Evolutionary conservation across 2,888 invertebrate species (phyloP).

Genomic region (Minunthozetes semirufus): DNA sequence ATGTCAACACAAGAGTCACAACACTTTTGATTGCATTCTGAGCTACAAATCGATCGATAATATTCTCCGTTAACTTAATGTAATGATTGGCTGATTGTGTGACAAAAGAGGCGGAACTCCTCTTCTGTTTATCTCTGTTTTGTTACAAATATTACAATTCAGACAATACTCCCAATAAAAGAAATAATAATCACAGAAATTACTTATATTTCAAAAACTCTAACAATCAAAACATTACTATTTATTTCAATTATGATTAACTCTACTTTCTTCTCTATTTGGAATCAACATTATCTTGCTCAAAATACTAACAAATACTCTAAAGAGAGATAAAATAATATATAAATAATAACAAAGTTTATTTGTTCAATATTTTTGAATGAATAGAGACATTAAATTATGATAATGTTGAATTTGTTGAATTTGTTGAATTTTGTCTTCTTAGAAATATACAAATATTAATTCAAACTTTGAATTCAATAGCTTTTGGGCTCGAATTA

Average conservation of each 20-base stretch:
- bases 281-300: too few relatives aligned
- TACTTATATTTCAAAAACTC: background rate
- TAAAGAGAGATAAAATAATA: too few relatives aligned
- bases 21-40: background rate
- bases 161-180: background rate
- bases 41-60: constrained; percentile 12
- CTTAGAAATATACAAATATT: background rate
- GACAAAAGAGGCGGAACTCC: constrained; percentile 11
- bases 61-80: constrained; percentile 23
- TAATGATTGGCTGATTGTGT: constrained; percentile 22
- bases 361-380: too few relatives aligned
- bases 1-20: too few relatives aligned
- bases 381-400: too few relatives aligned
- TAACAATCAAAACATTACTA: background rate
- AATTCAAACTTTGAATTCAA: constrained; percentile 13
- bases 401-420: too few relatives aligned
- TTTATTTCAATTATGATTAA: too few relatives aligned
- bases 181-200: background rate
- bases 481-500: constrained; percentile 12
- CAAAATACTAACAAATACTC: too few relatives aligned
- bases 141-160: constrained; percentile 3
- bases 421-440: too few relatives aligned
- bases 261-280: too few relatives aligned
- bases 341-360: too few relatives aligned
- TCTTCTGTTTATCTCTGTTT: background rate